Conservation (phyloP, 1,140 invertebrate species). For the Camponotus floridanus region DNA sequence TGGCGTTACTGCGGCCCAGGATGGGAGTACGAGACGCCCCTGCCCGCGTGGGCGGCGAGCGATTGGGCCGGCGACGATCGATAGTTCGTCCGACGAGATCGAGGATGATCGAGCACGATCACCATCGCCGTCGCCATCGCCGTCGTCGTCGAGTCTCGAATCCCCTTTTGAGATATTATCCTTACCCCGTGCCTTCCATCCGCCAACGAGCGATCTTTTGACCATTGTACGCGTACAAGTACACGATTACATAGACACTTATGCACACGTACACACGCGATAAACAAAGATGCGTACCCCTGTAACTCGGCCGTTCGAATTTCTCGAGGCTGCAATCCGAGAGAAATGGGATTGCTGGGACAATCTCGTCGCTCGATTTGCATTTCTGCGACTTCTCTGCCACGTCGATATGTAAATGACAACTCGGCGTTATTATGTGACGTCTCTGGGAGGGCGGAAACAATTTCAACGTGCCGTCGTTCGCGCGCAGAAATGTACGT, state of each 20-base stretch:
- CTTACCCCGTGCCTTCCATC: constrained; percentile 86
- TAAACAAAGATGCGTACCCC: constrained; percentile 36
- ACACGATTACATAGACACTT: neutral
- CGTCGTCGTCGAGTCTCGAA: constrained; percentile 58
- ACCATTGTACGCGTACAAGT: constrained; percentile 67
- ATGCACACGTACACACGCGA: neutral
- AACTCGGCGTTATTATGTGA: constrained; percentile 37
- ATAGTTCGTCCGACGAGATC: constrained; percentile 77
- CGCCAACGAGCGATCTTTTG: constrained; percentile 75
- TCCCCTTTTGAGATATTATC: constrained; percentile 83
- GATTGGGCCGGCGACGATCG: constrained; percentile 90
- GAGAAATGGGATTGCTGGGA: constrained; percentile 58
- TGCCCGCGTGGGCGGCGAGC: constrained; percentile 94
- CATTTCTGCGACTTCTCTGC: constrained; percentile 37
- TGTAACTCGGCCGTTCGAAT: constrained; percentile 65
- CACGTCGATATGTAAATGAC: constrained; percentile 24
- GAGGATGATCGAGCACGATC: constrained; percentile 39
- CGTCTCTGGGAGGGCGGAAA: neutral
- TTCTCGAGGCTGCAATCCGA: constrained; percentile 48
- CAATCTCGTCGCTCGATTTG: constrained; percentile 48
- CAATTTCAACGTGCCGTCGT: neutral
- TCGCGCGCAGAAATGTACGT: constrained; percentile 24
- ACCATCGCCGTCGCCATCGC: constrained; percentile 27
- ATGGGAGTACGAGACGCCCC: constrained; percentile 95
- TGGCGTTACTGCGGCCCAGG: constrained; percentile 96